These are phyloP conservation scores for Corythornis leucogaster DNA, from an alignment of 2,797 vertebrate species.

Conservation along the genomic window DNA sequence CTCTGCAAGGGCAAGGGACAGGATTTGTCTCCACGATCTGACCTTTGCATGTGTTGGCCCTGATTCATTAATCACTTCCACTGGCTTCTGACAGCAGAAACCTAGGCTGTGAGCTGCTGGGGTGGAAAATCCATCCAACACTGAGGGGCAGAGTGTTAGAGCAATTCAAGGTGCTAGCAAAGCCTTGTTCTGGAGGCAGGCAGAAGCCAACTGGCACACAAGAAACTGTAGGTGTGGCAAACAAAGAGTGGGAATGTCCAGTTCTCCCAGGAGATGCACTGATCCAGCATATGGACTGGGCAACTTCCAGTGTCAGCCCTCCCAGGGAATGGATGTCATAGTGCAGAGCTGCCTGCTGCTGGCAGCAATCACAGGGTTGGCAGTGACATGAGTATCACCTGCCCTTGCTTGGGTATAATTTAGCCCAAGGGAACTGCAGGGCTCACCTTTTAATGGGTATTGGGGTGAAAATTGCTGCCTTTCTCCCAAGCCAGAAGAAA, in stretches of 20 bases:
- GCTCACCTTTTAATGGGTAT: neutral
- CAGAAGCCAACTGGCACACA: constrained; percentile 35
- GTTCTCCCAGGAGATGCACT: neutral
- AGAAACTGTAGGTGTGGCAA: neutral
- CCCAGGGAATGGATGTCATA: neutral
- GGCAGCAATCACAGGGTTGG: neutral
- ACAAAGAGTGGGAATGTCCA: neutral
- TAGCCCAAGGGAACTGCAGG: neutral
- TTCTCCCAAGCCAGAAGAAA: neutral
- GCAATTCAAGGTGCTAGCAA: neutral
- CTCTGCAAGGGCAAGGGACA: neutral
- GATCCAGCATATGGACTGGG: neutral
- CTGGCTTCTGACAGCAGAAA: constrained; percentile 4
- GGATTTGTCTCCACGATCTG: neutral
- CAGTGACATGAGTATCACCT: neutral
- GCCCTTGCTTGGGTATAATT: neutral
- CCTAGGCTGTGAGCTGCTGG: neutral
- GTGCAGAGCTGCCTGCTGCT: neutral
- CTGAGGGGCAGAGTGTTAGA: neutral
- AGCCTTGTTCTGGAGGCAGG: neutral
- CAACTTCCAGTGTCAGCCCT: neutral
- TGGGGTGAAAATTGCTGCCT: neutral
- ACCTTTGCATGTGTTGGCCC: neutral
- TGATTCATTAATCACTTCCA: constrained; percentile 21
- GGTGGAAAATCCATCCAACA: constrained; percentile 6